phyloP scores from a whole-genome alignment of 2,113 vertebrate genomes.

The Rhea americana region DNA sequence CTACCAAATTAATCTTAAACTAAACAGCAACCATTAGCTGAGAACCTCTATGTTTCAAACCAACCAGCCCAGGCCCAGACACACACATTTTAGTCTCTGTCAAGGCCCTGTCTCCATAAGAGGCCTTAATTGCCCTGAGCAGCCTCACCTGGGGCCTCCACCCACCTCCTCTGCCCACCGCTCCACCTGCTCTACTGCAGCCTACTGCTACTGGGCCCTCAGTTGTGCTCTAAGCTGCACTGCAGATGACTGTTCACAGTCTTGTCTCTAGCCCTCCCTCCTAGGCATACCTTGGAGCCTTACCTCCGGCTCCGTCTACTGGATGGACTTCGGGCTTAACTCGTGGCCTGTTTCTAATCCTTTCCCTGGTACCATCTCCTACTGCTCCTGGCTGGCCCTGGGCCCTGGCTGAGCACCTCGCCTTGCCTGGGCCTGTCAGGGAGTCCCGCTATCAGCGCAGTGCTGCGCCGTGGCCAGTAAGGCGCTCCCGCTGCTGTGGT shows the following conservation, averaged over 20 bases:
- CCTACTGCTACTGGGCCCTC: neutral
- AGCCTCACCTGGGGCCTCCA: neutral
- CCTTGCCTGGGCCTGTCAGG: neutral
- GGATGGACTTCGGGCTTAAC: neutral
- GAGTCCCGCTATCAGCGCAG: neutral
- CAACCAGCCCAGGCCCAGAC: neutral
- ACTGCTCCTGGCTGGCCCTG: fast-evolving
- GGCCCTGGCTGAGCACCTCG: neutral
- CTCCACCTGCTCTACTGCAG: neutral
- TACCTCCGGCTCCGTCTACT: neutral
- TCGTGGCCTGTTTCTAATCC: neutral
- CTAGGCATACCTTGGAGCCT: neutral
- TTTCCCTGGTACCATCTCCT: neutral
- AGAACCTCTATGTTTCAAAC: neutral
- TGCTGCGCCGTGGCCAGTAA: fast-evolving
- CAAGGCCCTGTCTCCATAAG: neutral
- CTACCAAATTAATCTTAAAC: neutral
- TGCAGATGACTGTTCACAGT: neutral
- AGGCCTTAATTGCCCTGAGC: neutral
- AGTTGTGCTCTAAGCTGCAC: fast-evolving
- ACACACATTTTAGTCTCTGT: neutral
- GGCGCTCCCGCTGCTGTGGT: neutral
- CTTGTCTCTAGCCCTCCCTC: neutral
- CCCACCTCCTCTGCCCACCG: too few relatives aligned
- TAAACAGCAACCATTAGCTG: neutral